Evolutionary conservation across 2,888 invertebrate genomes (phyloP).

Genomic region (Leptodirus hochenwartii): DNA sequence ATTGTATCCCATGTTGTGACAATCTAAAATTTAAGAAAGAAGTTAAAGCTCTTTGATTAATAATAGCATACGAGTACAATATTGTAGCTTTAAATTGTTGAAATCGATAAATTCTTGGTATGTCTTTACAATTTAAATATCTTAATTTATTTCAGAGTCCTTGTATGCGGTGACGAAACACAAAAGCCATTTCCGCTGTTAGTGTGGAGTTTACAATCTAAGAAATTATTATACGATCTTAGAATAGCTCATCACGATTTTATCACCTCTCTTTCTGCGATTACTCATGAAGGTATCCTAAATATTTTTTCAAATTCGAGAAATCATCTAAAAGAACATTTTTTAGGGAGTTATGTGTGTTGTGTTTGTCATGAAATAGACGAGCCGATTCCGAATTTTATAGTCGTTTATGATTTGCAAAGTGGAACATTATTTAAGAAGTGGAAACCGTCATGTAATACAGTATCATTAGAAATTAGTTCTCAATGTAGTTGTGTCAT

Average conservation of each 20-base stretch:
- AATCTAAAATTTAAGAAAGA: too few species aligned
- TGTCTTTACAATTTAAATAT: too few species aligned
- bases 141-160: slow-evolving; percentile 48
- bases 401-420: slow-evolving; percentile 78
- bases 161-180: slow-evolving; percentile 83
- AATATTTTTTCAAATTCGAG: slow-evolving; percentile 3
- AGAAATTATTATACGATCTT: slow-evolving; percentile 71
- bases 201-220: slow-evolving; percentile 73
- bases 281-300: slow-evolving; percentile 55
- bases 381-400: slow-evolving; percentile 72
- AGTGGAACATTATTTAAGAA: slow-evolving; percentile 82
- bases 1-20: neutral
- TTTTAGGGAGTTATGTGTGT: slow-evolving; percentile 47
- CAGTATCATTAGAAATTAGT: slow-evolving; percentile 71
- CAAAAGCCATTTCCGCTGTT: slow-evolving; percentile 81
- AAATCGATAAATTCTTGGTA: too few species aligned
- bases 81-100: too few species aligned
- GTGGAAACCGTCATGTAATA: slow-evolving; percentile 74
- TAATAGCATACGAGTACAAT: too few species aligned
- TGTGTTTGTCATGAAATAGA: slow-evolving; percentile 50
- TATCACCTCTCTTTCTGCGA: slow-evolving; percentile 64
- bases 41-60: too few species aligned
- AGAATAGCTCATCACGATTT: slow-evolving; percentile 82
- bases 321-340: slow-evolving; percentile 3
- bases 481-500: slow-evolving; percentile 69